A percentile compares a stretch with the other conserved stretches of the same genome.
phyloP scores from a whole-genome alignment of 2,797 vertebrate genomes.

The Thripadectes ignobilis region DNA sequence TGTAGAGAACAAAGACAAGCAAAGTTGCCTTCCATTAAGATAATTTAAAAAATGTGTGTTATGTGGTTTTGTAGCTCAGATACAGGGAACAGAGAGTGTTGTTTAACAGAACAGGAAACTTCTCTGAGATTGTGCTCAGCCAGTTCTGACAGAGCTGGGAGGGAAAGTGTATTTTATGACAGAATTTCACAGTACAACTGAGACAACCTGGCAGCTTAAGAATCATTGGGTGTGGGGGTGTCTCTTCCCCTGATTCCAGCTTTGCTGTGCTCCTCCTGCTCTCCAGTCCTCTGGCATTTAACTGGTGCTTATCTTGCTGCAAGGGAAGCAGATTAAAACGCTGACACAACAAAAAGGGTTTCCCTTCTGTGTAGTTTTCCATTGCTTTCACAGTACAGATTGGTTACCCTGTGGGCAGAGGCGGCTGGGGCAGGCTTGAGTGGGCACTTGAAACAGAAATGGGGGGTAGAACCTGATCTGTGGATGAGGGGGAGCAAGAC shows the following conservation, averaged over 20 bases:
- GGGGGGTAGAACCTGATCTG: background rate
- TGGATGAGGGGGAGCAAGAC: background rate
- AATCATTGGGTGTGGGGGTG: background rate
- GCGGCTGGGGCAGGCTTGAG: fast-evolving
- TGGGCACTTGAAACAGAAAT: background rate
- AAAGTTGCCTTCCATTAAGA: background rate
- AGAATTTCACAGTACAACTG: background rate
- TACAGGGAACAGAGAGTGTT: background rate
- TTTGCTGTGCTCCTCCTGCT: background rate
- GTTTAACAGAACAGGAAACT: background rate
- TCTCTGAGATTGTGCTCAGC: background rate
- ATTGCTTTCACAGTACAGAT: background rate
- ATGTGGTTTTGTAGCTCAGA: background rate
- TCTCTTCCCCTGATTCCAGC: background rate
- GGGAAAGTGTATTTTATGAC: background rate
- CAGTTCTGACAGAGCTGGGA: background rate
- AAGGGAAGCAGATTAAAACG: background rate
- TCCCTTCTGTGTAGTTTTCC: background rate
- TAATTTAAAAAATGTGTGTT: background rate
- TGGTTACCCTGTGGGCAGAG: background rate
- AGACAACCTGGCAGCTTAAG: background rate
- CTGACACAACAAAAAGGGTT: background rate
- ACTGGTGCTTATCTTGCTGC: background rate
- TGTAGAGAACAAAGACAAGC: background rate
- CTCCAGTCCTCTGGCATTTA: background rate